phyloP scores from a whole-genome alignment of 1,140 invertebrate species.

The Platyscapa corneri region DNA sequence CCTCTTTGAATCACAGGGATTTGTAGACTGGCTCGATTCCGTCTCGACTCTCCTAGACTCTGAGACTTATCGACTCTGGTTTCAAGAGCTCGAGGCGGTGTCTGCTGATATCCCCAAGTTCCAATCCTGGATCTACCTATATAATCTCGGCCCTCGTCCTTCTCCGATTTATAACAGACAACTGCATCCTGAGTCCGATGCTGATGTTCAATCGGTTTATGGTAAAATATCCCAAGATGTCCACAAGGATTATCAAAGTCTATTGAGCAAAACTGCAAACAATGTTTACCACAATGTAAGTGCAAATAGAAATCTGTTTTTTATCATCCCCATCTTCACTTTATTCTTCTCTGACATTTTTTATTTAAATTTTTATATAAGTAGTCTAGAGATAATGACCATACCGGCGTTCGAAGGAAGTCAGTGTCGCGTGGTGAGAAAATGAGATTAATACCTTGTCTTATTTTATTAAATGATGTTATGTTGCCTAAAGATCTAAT shows the following conservation, averaged over 20 bases:
- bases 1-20: conserved; percentile 54
- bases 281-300: neutral
- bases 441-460: neutral
- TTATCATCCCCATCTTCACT: neutral
- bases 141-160: neutral
- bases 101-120: conserved; percentile 55
- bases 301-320: neutral
- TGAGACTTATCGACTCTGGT: conserved; percentile 55
- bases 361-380: neutral
- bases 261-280: neutral
- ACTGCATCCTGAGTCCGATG: neutral
- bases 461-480: neutral
- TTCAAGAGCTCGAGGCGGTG: conserved; percentile 52
- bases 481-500: neutral
- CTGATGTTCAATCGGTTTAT: neutral
- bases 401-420: neutral
- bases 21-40: conserved; percentile 60
- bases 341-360: neutral
- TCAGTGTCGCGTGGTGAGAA: neutral
- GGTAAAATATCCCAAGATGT: neutral
- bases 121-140: conserved; percentile 56
- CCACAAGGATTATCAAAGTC: neutral
- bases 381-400: neutral
- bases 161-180: neutral
- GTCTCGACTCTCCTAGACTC: conserved; percentile 53